These are phyloP conservation scores for Fulmarus glacialis DNA, from an alignment of 2,113 vertebrate species.

Conservation along the genomic window DNA sequence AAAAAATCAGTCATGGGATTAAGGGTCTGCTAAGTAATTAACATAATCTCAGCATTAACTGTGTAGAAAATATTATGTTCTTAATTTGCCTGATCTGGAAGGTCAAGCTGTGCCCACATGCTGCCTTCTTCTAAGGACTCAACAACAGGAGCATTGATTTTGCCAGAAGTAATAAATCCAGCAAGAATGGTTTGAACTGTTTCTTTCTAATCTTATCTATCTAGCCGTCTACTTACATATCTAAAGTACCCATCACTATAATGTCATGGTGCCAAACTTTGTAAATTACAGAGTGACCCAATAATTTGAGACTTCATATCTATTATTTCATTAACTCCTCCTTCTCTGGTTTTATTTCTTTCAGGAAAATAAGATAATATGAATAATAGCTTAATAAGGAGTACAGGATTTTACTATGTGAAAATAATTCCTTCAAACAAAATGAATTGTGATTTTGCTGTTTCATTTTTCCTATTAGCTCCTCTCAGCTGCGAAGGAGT, in stretches of 20 bases:
- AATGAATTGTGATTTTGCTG: not conserved
- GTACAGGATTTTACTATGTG: not conserved
- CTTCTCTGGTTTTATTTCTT: not conserved
- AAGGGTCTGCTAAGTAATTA: constrained; percentile 60
- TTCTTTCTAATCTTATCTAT: not conserved
- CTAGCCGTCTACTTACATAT: not conserved
- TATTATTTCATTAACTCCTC: not conserved
- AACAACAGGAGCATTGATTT: not conserved
- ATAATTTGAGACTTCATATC: not conserved
- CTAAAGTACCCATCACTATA: not conserved
- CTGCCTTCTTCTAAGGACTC: not conserved
- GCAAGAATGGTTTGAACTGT: not conserved
- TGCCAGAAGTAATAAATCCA: not conserved
- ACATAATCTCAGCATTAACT: constrained; percentile 15
- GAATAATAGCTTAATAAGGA: not conserved
- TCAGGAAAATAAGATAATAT: not conserved
- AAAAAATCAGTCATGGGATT: constrained; percentile 58
- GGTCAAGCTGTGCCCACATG: constrained; percentile 53
- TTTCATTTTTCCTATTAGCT: not conserved
- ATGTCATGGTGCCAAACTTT: not conserved
- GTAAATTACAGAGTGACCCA: not conserved
- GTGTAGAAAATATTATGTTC: constrained; percentile 36
- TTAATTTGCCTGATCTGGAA: constrained; percentile 67
- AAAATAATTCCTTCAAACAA: not conserved
- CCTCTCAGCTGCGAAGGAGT: not conserved